Percentiles rank a stretch among this genome's conserved stretches.
phyloP scores from a whole-genome alignment of 1,140 invertebrate genomes.

The Zaprionus taronus region DNA sequence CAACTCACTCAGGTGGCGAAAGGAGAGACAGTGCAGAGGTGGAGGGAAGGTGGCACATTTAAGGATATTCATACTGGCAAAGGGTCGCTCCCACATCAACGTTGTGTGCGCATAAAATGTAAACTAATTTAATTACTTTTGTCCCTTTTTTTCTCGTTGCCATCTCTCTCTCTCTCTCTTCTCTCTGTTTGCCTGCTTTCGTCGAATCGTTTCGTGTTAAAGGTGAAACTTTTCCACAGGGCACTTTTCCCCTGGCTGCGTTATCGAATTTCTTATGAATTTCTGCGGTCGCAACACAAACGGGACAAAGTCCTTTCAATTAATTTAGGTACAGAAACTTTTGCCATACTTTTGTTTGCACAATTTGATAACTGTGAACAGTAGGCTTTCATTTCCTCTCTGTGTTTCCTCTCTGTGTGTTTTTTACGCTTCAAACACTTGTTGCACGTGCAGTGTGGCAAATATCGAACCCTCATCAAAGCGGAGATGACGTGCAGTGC shows the following conservation, averaged over 20 bases:
- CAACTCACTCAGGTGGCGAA: background rate
- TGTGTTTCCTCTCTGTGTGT: constrained; percentile 10
- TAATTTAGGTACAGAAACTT: constrained; percentile 69
- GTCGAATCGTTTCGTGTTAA: constrained; percentile 6
- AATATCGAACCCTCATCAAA: constrained; percentile 68
- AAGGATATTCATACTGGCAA: background rate
- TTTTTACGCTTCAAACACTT: constrained; percentile 45
- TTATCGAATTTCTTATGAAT: constrained; percentile 44
- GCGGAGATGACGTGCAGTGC: constrained; percentile 60
- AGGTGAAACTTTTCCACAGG: constrained; percentile 38
- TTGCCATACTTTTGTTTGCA: constrained; percentile 59
- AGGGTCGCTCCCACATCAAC: background rate
- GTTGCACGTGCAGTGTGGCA: constrained; percentile 51
- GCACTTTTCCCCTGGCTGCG: background rate
- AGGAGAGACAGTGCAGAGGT: background rate
- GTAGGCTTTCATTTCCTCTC: constrained; percentile 26
- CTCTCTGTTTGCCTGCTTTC: background rate
- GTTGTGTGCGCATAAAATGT: constrained; percentile 17
- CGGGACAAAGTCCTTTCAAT: constrained; percentile 58
- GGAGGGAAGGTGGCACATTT: background rate
- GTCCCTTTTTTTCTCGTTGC: constrained; percentile 20
- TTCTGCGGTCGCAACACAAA: constrained; percentile 26
- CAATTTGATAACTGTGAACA: constrained; percentile 66
- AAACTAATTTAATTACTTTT: constrained; percentile 61
- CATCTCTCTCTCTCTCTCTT: background rate